Conservation (phyloP, 2,113 vertebrate genomes). For the Ptilonorhynchus violaceus region DNA sequence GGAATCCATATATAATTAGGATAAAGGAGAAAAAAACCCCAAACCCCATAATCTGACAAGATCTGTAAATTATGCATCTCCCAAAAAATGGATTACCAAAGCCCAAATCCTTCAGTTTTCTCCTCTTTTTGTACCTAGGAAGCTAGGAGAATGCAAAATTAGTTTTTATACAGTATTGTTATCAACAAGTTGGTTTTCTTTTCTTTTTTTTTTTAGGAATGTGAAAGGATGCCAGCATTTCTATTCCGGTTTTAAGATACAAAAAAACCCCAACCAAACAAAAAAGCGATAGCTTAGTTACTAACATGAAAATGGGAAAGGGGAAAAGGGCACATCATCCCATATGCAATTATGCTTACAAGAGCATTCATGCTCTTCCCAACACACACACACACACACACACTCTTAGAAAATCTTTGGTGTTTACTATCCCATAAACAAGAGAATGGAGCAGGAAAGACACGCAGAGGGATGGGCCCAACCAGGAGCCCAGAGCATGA, state of each 20-base stretch:
- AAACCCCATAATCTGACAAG: background rate
- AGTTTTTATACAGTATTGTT: background rate
- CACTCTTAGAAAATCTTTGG: background rate
- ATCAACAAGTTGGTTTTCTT: fast-evolving
- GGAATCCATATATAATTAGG: background rate
- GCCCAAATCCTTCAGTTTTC: background rate
- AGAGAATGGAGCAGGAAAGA: background rate
- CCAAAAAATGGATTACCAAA: background rate
- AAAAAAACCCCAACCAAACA: background rate
- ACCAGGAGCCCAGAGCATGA: background rate
- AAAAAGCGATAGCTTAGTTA: background rate
- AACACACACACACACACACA: background rate
- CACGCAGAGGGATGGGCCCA: background rate
- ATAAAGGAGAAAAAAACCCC: background rate
- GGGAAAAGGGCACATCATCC: background rate
- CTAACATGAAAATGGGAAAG: background rate
- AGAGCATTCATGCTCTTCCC: background rate
- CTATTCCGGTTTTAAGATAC: background rate
- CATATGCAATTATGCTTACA: background rate
- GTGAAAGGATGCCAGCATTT: background rate
- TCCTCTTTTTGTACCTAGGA: background rate
- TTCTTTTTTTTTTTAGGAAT: background rate
- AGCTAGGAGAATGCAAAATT: background rate
- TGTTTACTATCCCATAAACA: background rate
- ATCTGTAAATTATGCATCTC: background rate